phyloP scores from a whole-genome alignment of 1,140 invertebrate species.

The Pseudobourletiella spinata region DNA sequence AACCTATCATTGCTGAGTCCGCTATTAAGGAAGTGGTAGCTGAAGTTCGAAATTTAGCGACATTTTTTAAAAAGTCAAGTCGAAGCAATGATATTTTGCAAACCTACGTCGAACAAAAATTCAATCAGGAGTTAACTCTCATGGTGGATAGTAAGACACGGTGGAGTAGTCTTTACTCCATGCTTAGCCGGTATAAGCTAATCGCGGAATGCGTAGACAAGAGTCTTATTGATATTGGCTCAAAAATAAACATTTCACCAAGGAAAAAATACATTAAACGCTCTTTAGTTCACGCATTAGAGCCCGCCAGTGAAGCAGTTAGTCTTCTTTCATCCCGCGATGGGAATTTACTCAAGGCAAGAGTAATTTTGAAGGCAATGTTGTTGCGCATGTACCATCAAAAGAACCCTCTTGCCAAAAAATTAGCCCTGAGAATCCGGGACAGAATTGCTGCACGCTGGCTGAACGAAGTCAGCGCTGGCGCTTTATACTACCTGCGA shows the following conservation, averaged over 20 bases:
- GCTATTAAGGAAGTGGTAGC: background rate
- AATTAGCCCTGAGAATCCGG: background rate
- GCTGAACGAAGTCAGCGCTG: background rate
- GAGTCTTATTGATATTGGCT: background rate
- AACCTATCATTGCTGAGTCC: too few species aligned
- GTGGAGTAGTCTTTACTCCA: slow-evolving; percentile 4
- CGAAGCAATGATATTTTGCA: background rate
- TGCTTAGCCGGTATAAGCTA: background rate
- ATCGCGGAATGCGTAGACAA: background rate
- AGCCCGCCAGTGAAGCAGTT: background rate
- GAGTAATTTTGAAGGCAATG: background rate
- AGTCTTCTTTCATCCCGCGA: background rate
- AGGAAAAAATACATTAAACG: background rate
- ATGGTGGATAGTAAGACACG: slow-evolving; percentile 4
- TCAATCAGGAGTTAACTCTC: background rate
- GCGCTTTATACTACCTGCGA: background rate
- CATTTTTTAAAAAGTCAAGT: background rate
- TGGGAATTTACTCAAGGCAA: background rate
- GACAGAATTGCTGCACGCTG: background rate
- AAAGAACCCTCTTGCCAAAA: background rate
- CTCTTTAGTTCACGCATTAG: too few species aligned
- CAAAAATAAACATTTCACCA: background rate
- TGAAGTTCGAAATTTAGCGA: background rate
- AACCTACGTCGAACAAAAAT: background rate
- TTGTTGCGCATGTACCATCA: background rate